Evolutionary conservation across 2,113 vertebrate species (phyloP), one percentile per base, ranked within the genome.

Genomic region (Anolis sagrei): DNA sequence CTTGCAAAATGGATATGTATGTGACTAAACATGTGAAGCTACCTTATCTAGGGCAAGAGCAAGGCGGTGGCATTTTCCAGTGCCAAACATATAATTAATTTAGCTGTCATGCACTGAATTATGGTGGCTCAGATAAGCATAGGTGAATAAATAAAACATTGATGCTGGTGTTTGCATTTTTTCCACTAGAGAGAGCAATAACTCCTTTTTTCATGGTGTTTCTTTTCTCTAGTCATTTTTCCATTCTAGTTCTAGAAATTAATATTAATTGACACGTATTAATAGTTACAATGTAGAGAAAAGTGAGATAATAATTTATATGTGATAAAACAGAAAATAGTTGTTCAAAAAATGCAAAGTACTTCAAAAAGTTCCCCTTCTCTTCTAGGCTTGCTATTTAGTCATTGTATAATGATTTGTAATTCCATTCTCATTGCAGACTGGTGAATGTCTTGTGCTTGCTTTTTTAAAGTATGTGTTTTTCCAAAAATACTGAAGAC

Each of bases 91-190:
- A 73, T 74, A 3, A 68, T 48, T 2, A 25, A 14, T 5, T 19
- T 4, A 16, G 0, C 0, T 0, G 6, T 44, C 3, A 0, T 62
- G 13, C 1, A 6, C 8, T 77, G 23, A 5, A 1, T 25, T 27
- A 79, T 19, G 18, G 5, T 58, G 23, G 32, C 29, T 82, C 8
- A 19, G 44, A 8, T 21, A 49, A 36, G 48, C 23, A 9, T 23
- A 23, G 13, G 27, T 11, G 5, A 19, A 19, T 14, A 74, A 81
- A 54, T 16, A 13, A 13, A 64, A 1, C 1, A 32, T 61, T 72
- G 80, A 32, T 75, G 18, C 14, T 48, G 36, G 7, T 23, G 36
- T 72, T 34, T 83, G 44, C 19, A 25, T 62, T 39, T 10, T 81
- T 72, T 54, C 70, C 64, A 4, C 7, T 7, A 3, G 11, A 8